These are phyloP conservation scores for Heterodera carotae DNA, from an alignment of 1,140 invertebrate species.

Conservation along the genomic window DNA sequence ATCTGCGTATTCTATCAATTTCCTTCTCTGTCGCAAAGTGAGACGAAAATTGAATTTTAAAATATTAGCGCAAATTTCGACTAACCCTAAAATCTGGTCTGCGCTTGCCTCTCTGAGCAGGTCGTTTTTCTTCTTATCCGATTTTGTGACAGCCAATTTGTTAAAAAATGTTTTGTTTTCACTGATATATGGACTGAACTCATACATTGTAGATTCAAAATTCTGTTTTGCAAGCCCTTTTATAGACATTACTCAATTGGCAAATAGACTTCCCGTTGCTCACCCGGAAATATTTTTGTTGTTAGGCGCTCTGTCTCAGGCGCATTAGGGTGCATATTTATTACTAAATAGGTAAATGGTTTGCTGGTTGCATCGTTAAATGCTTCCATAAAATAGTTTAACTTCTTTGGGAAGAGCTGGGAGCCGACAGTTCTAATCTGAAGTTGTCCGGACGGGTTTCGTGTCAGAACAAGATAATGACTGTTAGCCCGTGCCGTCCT, in stretches of 20 bases:
- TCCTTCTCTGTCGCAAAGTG: background rate
- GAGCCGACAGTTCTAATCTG: background rate
- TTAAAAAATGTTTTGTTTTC: background rate
- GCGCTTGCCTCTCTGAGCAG: background rate
- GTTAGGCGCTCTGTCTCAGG: conserved; percentile 14
- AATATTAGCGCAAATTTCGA: conserved; percentile 39
- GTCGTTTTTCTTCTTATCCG: background rate
- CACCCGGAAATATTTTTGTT: conserved; percentile 34
- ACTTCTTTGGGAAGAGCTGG: background rate
- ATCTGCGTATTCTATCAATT: conserved; percentile 27
- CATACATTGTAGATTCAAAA: background rate
- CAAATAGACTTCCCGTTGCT: conserved; percentile 24
- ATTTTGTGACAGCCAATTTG: background rate
- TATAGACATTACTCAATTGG: background rate
- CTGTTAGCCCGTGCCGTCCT: background rate
- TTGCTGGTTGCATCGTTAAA: background rate
- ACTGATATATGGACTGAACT: background rate
- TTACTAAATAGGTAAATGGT: background rate
- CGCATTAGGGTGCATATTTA: conserved; percentile 38
- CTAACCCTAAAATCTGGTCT: conserved; percentile 31
- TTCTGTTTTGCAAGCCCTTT: background rate
- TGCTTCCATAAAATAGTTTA: conserved; percentile 7
- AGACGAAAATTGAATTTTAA: conserved; percentile 25
- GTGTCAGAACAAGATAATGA: background rate
- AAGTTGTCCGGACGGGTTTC: background rate